A percentile compares a stretch with the other conserved stretches of the same genome.
Conservation (phyloP, 2,888 invertebrate genomes). For the Epinotia nisella region DNA sequence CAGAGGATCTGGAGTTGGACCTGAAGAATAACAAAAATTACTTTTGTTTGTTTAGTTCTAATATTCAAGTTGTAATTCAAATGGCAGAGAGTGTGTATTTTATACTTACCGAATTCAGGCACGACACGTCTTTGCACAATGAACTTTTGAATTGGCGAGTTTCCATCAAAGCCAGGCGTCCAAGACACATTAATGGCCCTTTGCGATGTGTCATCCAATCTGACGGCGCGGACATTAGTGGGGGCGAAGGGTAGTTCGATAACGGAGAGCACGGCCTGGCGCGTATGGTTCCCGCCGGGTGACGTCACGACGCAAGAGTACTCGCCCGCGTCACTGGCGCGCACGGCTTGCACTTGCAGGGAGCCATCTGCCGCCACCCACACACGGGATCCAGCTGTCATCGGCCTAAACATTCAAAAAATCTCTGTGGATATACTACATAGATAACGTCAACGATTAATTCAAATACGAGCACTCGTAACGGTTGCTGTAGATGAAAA, state of each 20-base stretch:
- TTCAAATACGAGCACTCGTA: not conserved
- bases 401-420: constrained; percentile 63
- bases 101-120: constrained; percentile 90
- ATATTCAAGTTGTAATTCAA: not conserved
- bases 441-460: constrained; percentile 18
- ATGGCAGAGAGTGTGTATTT: not conserved
- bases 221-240: constrained; percentile 91
- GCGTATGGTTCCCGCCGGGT: constrained; percentile 96
- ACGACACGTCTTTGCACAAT: constrained; percentile 96
- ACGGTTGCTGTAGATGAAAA: not conserved
- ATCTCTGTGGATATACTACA: constrained; percentile 4
- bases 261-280: constrained; percentile 90
- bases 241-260: constrained; percentile 98
- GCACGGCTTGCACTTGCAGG: constrained; percentile 93
- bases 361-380: constrained; percentile 92
- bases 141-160: constrained; percentile 96
- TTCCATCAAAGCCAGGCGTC: constrained; percentile 98
- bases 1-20: constrained; percentile 93
- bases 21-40: constrained; percentile 58
- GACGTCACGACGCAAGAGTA: constrained; percentile 97
- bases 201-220: constrained; percentile 87
- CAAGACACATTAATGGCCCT: constrained; percentile 96
- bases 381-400: constrained; percentile 87
- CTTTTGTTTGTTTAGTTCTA: not conserved
- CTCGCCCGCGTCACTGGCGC: constrained; percentile 96